Base-by-base conservation (phyloP, 2,113 vertebrate genomes). In the Sphaerodactylus townsendi region DNA sequence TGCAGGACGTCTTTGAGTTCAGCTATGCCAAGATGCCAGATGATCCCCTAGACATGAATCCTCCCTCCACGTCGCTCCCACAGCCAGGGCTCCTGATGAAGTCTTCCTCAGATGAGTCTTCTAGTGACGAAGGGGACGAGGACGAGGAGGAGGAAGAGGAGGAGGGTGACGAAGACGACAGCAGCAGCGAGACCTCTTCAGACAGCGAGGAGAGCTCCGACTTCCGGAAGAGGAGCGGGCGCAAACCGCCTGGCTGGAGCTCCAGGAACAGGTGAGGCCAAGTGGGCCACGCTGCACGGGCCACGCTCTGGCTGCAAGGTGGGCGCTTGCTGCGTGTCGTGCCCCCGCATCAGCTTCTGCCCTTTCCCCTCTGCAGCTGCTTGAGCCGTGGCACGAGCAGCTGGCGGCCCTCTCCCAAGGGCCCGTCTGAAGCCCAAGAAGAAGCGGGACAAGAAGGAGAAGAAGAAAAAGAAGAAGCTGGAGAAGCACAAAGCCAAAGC, bases 21-120 rank as follows among this genome's bases (percentile, higher is more conserved):
- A 96, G 98, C 89, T 98, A 98, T 7, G 98, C 98, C 85, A 98
- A 98, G 95, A 99, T 99, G 98, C 98, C 98, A 0, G 98, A 98
- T 1, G 98, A 99, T 68, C 96, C 97, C 0, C 90, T 96, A 3
- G 96, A 97, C 66, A 81, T 96, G 77, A 87, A 87, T 19, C 95
- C 96, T 0, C 94, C 96, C 37, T 92, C 95, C 0, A 89, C 92
- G 39, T 93, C 93, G 0, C 92, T 95, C 2, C 97, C 97, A 46
- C 96, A 84, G 91, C 80, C 75, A 37, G 93, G 89, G 2, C 93
- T 28, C 84, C 92, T 87, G 44, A 97, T 97, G 1, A 98, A 98
- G 0, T 98, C 98, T 1, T 98, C 98, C 15, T 98, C 98, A 0
- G 98, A 91, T 0, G 91, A 98, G 0, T 98, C 97, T 0, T 98